Conservation (phyloP, 2,797 vertebrate genomes). For the Arrhamphus sclerolepis region DNA sequence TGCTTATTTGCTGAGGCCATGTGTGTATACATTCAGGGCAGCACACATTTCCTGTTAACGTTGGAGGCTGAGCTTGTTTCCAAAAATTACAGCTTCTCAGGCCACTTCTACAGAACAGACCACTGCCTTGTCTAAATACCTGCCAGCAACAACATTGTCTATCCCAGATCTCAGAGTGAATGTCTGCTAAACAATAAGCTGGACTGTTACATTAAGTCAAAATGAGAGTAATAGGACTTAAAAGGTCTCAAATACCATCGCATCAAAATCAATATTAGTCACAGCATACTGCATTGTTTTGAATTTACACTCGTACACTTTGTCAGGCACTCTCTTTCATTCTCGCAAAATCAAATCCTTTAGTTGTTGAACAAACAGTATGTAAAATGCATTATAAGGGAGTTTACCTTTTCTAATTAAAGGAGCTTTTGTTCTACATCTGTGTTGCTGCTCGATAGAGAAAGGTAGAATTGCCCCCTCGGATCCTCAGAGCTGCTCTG, state of each 20-base stretch:
- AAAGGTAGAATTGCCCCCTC: slow-evolving; percentile 29
- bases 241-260: slow-evolving; percentile 15
- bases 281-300: too few species aligned
- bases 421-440: slow-evolving; percentile 16
- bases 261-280: slow-evolving; percentile 1
- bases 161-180: slow-evolving; percentile 46
- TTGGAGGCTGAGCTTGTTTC: slow-evolving; percentile 63
- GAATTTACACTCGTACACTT: neutral
- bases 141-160: slow-evolving; percentile 67
- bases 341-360: slow-evolving; percentile 8
- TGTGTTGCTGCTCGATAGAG: slow-evolving; percentile 17
- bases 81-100: slow-evolving; percentile 71
- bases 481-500: slow-evolving; percentile 60
- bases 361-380: neutral
- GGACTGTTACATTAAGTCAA: slow-evolving; percentile 17
- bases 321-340: too few species aligned
- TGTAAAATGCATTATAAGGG: neutral
- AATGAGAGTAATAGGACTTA: slow-evolving; percentile 9
- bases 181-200: slow-evolving; percentile 20
- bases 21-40: slow-evolving; percentile 75
- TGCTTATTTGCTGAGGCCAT: slow-evolving; percentile 76
- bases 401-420: slow-evolving; percentile 43
- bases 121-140: slow-evolving; percentile 73
- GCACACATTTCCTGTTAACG: slow-evolving; percentile 78
- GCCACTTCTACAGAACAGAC: slow-evolving; percentile 72